Evolutionary conservation across 2,888 invertebrate species (phyloP), one percentile per base, ranked within the genome.

Genomic region (Mechanitis messenoides): DNA sequence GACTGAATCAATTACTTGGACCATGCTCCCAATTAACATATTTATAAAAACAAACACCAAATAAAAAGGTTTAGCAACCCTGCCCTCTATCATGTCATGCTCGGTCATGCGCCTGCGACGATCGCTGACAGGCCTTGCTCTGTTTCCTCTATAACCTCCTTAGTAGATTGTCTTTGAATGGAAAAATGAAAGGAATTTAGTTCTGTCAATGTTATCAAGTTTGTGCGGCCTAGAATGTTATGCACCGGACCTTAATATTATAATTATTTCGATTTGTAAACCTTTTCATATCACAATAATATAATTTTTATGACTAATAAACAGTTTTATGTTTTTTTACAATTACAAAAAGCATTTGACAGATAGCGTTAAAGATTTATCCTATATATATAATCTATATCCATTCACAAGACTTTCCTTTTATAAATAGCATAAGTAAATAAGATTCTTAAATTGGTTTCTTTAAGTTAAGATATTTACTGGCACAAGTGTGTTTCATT

Each of bases 121-220:
- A 58, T 61, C 61, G 65, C 67, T 63, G 58, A 56, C 56, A 68
- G 79, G 73, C 81, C 81, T 82, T 82, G 80, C 68, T 70, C 66
- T 65, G 69, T 78, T 81, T 80, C 75, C 79, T 78, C 75, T 71
- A 71, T 67, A 71, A 68, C 66, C 63, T 72, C 69, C 68, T 71
- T 72, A 70, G 66, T 67, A 66, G 64, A 53, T 38, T 59, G 50
- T 45, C 45, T 35, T 55, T 45, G 61, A 54, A 56, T 62, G 58
- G 62, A 67, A 68, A 68, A 67, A 65, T 61, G 68, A 68, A 68
- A 67, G 67, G 68, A 68, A 65, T 65, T 64, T 61, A 45, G 42
- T 63, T 58, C 62, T 61, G 67, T 65, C 68, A 65, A 67, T 67
- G 67, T 54, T 58, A 67, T 59, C 67, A 60, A 61, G 58, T 60